Percentiles rank a stretch among this genome's conserved stretches.
Evolutionary conservation across 2,888 invertebrate genomes (phyloP).

Genomic region (Luperina nickerlii): DNA sequence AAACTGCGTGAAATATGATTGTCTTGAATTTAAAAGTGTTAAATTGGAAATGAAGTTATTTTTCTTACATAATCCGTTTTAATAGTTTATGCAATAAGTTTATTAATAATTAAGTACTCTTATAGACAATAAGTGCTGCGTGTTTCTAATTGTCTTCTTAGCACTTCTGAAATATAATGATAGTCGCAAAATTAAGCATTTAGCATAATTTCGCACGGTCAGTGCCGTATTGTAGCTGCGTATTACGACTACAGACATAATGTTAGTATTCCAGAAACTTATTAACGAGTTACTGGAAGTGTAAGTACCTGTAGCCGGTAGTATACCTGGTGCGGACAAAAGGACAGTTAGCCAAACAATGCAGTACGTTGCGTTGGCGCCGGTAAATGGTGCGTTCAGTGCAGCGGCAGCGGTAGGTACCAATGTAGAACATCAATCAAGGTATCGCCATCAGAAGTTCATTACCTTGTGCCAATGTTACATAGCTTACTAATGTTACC

Average conservation of each 20-base stretch:
- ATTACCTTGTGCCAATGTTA: conserved; percentile 15
- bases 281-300: conserved; percentile 44
- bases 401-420: not conserved
- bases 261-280: conserved; percentile 49
- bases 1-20: conserved; percentile 1
- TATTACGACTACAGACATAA: conserved; percentile 11
- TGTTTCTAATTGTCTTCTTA: not conserved
- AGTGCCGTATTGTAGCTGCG: conserved; percentile 11
- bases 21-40: not conserved
- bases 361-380: conserved; percentile 1
- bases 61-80: conserved; percentile 1
- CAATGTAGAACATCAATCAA: conserved; percentile 27
- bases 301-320: conserved; percentile 14
- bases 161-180: not conserved
- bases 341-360: conserved; percentile 43
- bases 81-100: conserved; percentile 4
- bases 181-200: conserved; percentile 4
- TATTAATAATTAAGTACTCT: not conserved
- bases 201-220: conserved; percentile 18
- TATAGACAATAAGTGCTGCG: not conserved
- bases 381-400: conserved; percentile 3
- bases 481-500: not conserved
- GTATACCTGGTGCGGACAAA: conserved; percentile 53
- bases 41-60: conserved; percentile 1
- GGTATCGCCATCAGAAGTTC: conserved; percentile 15